Evolutionary conservation across 1,140 invertebrate genomes (phyloP).

Genomic region (Adelges cooleyi): DNA sequence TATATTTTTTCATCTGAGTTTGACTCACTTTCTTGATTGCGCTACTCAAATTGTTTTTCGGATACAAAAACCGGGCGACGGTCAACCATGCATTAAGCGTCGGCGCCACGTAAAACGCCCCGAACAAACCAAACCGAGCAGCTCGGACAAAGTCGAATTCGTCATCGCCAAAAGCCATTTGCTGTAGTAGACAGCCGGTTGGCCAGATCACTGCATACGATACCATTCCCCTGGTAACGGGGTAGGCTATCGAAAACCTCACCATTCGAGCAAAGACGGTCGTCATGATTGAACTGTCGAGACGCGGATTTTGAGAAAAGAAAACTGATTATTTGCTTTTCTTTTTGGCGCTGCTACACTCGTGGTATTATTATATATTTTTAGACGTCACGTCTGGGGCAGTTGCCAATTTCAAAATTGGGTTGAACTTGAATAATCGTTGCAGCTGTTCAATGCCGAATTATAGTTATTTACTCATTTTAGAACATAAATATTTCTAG

Average conservation of each 20-base stretch:
- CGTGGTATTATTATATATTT: not conserved
- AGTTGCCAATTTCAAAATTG: not conserved
- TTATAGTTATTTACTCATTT: too few relatives aligned
- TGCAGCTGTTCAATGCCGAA: too few relatives aligned
- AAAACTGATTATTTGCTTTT: too few relatives aligned
- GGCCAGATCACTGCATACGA: slow-evolving; percentile 64
- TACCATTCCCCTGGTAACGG: slow-evolving; percentile 53
- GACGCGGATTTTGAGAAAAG: not conserved
- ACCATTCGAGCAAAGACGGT: slow-evolving; percentile 36
- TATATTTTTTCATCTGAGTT: not conserved
- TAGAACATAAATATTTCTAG: too few relatives aligned
- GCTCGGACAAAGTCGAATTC: slow-evolving; percentile 25
- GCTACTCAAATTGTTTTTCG: slow-evolving; percentile 47
- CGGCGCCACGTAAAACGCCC: slow-evolving; percentile 56
- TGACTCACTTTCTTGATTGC: slow-evolving; percentile 52
- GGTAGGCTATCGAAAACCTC: slow-evolving; percentile 41
- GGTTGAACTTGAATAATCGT: slow-evolving; percentile 1
- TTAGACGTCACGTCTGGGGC: not conserved
- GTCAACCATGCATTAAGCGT: slow-evolving; percentile 57
- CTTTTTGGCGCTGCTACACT: too few relatives aligned
- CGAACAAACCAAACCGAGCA: slow-evolving; percentile 52
- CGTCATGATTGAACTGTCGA: not conserved
- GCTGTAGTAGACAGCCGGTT: slow-evolving; percentile 48
- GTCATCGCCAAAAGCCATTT: slow-evolving; percentile 34
- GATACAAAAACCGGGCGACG: slow-evolving; percentile 50